These are phyloP conservation scores for Telenomus remus DNA, from an alignment of 1,140 invertebrate genomes.

Conservation along the genomic window DNA sequence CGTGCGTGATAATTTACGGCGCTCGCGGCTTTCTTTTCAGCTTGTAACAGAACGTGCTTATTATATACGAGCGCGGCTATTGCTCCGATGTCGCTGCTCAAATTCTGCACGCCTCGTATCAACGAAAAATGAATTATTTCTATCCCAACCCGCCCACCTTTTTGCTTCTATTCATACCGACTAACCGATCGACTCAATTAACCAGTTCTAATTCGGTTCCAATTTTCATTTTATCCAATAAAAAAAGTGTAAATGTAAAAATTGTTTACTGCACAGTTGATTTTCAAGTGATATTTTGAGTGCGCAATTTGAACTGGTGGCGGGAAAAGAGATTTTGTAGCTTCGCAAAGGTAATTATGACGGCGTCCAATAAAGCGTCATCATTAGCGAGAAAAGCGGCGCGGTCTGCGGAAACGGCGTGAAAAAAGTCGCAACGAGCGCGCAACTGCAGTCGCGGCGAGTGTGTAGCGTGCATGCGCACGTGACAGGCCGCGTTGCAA, in stretches of 20 bases:
- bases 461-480: constrained; percentile 38
- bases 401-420: constrained; percentile 13
- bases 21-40: constrained; percentile 50
- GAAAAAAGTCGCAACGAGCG: constrained; percentile 33
- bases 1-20: constrained; percentile 68
- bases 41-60: constrained; percentile 33
- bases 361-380: not conserved
- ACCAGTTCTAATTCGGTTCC: no score
- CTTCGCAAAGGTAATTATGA: not conserved
- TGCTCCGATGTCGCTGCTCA: constrained; percentile 29
- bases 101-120: constrained; percentile 25
- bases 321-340: not conserved
- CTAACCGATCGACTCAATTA: not conserved
- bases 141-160: constrained; percentile 10
- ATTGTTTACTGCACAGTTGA: no score
- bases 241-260: no score
- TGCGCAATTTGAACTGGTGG: no score
- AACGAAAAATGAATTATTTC: constrained; percentile 25
- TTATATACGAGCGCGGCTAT: constrained; percentile 18
- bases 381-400: no score
- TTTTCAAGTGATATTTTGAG: no score
- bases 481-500: constrained; percentile 56
- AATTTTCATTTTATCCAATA: no score
- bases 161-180: constrained; percentile 14
- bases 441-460: constrained; percentile 34